phyloP scores from a whole-genome alignment of 2,888 invertebrate species.

The Melikaiella ostensackeni region DNA sequence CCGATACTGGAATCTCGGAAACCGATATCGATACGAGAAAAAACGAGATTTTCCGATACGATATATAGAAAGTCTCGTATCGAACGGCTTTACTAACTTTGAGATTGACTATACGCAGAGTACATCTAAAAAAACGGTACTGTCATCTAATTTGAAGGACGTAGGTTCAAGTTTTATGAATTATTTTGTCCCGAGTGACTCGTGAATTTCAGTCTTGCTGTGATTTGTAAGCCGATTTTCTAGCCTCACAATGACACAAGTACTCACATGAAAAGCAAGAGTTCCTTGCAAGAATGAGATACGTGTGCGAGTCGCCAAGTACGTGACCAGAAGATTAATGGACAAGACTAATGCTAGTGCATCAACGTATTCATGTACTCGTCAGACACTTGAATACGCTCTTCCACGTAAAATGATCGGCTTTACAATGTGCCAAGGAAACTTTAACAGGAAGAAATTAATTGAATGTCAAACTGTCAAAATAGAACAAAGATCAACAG shows the following conservation, averaged over 20 bases:
- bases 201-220: not conserved
- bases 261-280: slow-evolving; percentile 24
- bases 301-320: slow-evolving; percentile 30
- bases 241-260: slow-evolving; percentile 19
- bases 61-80: too few relatives aligned
- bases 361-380: slow-evolving; percentile 23
- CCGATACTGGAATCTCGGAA: too few relatives aligned
- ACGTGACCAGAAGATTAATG: slow-evolving; percentile 36
- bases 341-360: slow-evolving; percentile 25
- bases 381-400: slow-evolving; percentile 20
- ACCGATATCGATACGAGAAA: too few relatives aligned
- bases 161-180: not conserved
- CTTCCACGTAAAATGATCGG: slow-evolving; percentile 18
- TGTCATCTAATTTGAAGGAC: not conserved
- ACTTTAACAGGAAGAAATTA: slow-evolving; percentile 30
- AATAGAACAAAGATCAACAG: not conserved
- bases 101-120: too few relatives aligned
- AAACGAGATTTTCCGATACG: too few relatives aligned
- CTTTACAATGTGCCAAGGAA: slow-evolving; percentile 10
- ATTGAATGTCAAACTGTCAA: slow-evolving; percentile 22
- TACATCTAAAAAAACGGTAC: not conserved
- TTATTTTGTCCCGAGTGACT: not conserved
- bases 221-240: slow-evolving; percentile 20
- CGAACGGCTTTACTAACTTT: too few relatives aligned
- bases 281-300: slow-evolving; percentile 14